These are phyloP conservation scores for Gymnocheta viridis DNA, from an alignment of 2,888 invertebrate genomes.

Conservation along the genomic window DNA sequence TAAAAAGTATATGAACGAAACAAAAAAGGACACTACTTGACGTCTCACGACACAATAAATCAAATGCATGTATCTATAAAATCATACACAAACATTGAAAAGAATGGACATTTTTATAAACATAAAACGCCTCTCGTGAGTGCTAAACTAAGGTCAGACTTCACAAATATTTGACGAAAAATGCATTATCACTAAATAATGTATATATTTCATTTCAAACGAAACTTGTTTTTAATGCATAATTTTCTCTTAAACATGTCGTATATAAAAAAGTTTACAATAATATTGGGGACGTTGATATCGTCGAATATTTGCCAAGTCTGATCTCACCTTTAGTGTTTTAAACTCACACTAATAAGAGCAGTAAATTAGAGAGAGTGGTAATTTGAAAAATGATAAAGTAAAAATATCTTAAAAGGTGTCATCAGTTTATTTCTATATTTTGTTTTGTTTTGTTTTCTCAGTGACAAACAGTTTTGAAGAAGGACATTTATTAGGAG, in stretches of 20 bases:
- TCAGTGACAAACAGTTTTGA: not conserved
- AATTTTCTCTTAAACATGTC: no score
- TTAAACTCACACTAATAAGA: not conserved
- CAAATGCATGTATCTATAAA: conserved; percentile 46
- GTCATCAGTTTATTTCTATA: conserved; percentile 7
- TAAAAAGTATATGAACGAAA: not conserved
- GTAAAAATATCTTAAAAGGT: not conserved
- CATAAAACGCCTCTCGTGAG: not conserved
- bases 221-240: no score
- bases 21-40: conserved; percentile 45
- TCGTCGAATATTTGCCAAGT: no score
- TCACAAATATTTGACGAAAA: no score
- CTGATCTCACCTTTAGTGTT: no score
- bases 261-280: no score
- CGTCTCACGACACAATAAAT: conserved; percentile 61
- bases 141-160: no score
- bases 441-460: not conserved
- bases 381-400: conserved; percentile 2
- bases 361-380: not conserved
- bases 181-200: no score
- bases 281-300: no score
- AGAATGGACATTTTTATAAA: not conserved
- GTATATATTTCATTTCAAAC: no score
- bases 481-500: no score
- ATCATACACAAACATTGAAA: not conserved